Conservation (phyloP, 2,113 vertebrate genomes). For the Tichodroma muraria region DNA sequence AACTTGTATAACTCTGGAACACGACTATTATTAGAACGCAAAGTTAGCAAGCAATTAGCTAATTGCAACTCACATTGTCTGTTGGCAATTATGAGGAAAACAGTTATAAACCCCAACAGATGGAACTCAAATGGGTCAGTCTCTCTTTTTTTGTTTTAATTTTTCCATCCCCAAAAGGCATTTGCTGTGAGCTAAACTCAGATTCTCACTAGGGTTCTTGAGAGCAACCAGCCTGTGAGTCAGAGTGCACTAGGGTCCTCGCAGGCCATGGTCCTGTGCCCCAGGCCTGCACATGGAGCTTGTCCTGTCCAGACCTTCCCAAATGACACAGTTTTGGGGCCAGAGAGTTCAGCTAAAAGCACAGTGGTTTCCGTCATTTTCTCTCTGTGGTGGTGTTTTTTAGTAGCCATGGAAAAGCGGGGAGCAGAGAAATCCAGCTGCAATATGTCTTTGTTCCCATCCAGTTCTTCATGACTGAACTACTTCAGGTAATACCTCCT, state of each 20-base stretch:
- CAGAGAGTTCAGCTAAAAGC: neutral
- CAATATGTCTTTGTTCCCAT: neutral
- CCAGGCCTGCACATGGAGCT: neutral
- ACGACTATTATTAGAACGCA: slow-evolving; percentile 55
- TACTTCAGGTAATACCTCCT: neutral
- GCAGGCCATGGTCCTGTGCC: neutral
- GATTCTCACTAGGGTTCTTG: neutral
- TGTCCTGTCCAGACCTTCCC: neutral
- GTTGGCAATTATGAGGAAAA: slow-evolving; percentile 42
- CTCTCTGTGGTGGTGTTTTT: neutral
- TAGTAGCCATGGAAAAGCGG: neutral
- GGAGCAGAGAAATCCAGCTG: neutral
- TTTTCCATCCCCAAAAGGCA: neutral
- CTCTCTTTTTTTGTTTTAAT: neutral
- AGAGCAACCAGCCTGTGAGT: neutral
- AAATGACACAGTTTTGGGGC: neutral
- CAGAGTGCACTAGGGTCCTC: rapidly evolving
- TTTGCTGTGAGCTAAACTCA: neutral
- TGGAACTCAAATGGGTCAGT: slow-evolving; percentile 27
- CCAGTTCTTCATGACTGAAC: neutral
- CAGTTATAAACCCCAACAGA: slow-evolving; percentile 32
- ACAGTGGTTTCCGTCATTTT: neutral
- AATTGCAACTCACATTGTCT: slow-evolving; percentile 60
- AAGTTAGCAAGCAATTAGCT: slow-evolving; percentile 63
- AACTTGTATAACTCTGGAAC: slow-evolving; percentile 61